Evolutionary conservation across 2,113 vertebrate genomes (phyloP), one percentile per base, ranked within the genome.

Genomic region (Pangasianodon gigas): DNA sequence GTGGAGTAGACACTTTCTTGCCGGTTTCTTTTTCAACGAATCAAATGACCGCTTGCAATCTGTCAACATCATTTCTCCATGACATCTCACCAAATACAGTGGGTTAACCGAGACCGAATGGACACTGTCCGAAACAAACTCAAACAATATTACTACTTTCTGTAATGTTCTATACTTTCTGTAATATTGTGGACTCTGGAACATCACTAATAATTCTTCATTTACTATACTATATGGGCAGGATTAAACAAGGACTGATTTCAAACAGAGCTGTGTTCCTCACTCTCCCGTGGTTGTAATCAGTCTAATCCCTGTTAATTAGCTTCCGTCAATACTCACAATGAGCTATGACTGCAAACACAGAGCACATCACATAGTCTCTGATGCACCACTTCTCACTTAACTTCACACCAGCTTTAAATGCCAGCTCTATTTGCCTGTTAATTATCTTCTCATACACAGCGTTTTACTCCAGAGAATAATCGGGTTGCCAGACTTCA

Each of bases 311-410:
- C 60, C 62, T 91, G 80, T 80, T 87, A 89, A 92, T 89, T 85
- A 89, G 69, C 44, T 84, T 79, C 71, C 87, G 91, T 89, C 89
- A 90, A 87, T 90, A 88, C 79, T 65, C 62, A 75, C 24, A 75
- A 77, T 77, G 41, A 62, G 81, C 82, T 41, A 14, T 84, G 54
- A 60, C 24, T 56, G 58, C 75, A 81, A 19, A 75, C 82, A 48
- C 51, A 21, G 44, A 26, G 51, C 51, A 56, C 9, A 67, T 88
- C 79, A 44, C 79, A 71, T 29, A 26, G 21, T 69, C 26, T 82
- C 46, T 52, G 60, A 18, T 24, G 46, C 24, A 48, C 74, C 74
- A 48, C 41, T 3, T 58, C 18, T 44, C 18, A 48, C 65, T 80
- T 18, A 67, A 37, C 44, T 46, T 65, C 18, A 51, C 51, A 56